Percentiles rank a stretch among this genome's conserved stretches.
phyloP scores from a whole-genome alignment of 2,888 invertebrate genomes.

The Iphiclides podalirius region DNA sequence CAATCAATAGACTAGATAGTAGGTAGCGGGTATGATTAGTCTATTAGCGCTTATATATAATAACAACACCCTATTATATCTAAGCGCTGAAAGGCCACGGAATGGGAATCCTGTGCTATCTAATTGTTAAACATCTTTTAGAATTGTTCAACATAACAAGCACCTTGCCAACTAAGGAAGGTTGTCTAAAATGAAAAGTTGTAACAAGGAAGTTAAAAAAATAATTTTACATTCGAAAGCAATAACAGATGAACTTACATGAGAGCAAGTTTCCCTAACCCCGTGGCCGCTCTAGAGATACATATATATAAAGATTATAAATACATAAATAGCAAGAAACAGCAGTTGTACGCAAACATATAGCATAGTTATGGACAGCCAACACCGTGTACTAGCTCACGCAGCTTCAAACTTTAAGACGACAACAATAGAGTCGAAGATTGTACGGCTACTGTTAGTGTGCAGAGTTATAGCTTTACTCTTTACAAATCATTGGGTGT shows the following conservation, averaged over 20 bases:
- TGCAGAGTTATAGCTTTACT: too few species aligned
- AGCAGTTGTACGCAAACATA: neutral
- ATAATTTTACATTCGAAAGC: too few species aligned
- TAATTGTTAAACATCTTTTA: too few species aligned
- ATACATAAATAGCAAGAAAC: conserved; percentile 9
- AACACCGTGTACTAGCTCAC: conserved; percentile 32
- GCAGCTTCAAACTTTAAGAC: conserved; percentile 5
- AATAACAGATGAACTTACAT: too few species aligned
- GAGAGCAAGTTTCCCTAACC: neutral
- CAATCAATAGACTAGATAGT: conserved; percentile 18
- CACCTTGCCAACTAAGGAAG: too few species aligned
- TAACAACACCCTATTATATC: conserved; percentile 2
- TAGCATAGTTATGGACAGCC: conserved; percentile 39
- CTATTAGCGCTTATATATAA: neutral
- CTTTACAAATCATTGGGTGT: too few species aligned
- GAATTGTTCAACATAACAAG: too few species aligned
- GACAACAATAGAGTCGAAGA: neutral
- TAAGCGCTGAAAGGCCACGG: neutral
- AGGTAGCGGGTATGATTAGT: conserved; percentile 6
- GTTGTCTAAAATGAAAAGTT: too few species aligned
- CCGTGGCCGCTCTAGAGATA: neutral
- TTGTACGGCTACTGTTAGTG: too few species aligned
- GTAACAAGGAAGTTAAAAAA: too few species aligned
- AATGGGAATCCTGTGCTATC: neutral
- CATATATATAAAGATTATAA: conserved; percentile 26